Evolutionary conservation across 2,888 invertebrate genomes (phyloP), one percentile per base, ranked within the genome.

Genomic region (Chydorus sphaericus): DNA sequence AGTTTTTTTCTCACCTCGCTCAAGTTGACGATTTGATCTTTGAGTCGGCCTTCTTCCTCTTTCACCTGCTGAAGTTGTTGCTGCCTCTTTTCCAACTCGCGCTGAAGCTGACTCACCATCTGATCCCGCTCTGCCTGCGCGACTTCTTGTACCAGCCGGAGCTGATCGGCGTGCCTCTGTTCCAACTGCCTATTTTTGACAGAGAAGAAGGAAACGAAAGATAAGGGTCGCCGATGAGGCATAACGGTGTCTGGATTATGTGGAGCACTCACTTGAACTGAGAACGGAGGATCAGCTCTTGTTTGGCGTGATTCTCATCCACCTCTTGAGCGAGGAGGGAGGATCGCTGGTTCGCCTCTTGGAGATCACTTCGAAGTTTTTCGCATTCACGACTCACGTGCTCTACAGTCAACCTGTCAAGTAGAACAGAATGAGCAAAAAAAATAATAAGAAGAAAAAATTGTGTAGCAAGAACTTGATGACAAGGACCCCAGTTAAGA

Each of bases 261-360:
- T n/a, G n/a, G n/a, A n/a, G n/a, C n/a, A n/a, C n/a, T n/a, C 77
- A 81, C 70, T 71, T 69, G n/a, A 76, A 65, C 61, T 75, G 72
- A 49, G 79, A 77, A 65, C 82, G 80, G 29, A 84, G 77, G 30
- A 81, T 80, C 59, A 80, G 80, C 68, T 93, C 92, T 66, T 91
- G 76, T 58, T 82, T 79, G 1, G 82, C 78, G 68, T 92, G 90
- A 63, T 85, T 82, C 65, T 93, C 93, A 68, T 94, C 93, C 2
- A 91, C 85, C 69, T 93, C 93, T 63, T 86, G 86, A 1, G 90
- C 92, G 52, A 93, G 73, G 55, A 88, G 68, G 1, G 81, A 77
- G 0, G 88, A 86, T 62, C 91, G 76, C 57, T 82, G 77, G 66
- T 91, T 89, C 0, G 90, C 87, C 66, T 89, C 89, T 20, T 76